phyloP scores from a whole-genome alignment of 2,888 invertebrate species.

The Ormyrus thymus region DNA sequence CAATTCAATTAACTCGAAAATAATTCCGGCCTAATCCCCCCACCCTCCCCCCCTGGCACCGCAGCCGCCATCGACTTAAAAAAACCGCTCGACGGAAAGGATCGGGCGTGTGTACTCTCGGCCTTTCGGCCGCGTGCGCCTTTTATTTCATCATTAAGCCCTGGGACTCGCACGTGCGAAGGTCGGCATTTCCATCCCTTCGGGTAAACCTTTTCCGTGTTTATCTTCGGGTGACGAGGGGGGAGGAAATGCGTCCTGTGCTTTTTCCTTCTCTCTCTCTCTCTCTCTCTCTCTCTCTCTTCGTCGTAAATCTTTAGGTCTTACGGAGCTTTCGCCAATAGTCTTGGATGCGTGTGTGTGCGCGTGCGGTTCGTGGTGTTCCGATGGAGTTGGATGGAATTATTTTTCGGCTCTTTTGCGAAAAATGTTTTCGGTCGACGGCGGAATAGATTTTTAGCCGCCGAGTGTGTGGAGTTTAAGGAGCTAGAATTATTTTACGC shows the following conservation, averaged over 20 bases:
- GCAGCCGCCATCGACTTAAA: too few species aligned
- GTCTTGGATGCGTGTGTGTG: not conserved
- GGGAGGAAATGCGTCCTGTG: not conserved
- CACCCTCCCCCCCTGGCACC: too few species aligned
- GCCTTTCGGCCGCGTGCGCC: not conserved
- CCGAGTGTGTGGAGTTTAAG: too few species aligned
- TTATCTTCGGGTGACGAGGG: constrained; percentile 32
- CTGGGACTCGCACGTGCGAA: not conserved
- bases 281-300: too few species aligned
- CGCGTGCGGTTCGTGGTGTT: too few species aligned
- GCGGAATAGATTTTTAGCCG: too few species aligned
- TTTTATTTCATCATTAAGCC: constrained; percentile 46
- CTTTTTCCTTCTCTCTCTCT: too few species aligned
- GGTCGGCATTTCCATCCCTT: not conserved
- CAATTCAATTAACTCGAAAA: not conserved
- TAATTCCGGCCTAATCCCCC: constrained; percentile 5
- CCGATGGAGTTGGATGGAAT: too few species aligned
- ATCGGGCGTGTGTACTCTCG: not conserved
- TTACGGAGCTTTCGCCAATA: constrained; percentile 24
- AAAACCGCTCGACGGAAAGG: too few species aligned
- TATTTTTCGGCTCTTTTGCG: too few species aligned
- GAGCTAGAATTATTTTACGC: too few species aligned
- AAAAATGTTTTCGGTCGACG: too few species aligned
- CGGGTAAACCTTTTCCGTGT: constrained; percentile 29
- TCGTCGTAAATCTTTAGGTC: constrained; percentile 36